Evolutionary conservation across 2,888 invertebrate genomes (phyloP).

Genomic region (Cremastinae sp.): DNA sequence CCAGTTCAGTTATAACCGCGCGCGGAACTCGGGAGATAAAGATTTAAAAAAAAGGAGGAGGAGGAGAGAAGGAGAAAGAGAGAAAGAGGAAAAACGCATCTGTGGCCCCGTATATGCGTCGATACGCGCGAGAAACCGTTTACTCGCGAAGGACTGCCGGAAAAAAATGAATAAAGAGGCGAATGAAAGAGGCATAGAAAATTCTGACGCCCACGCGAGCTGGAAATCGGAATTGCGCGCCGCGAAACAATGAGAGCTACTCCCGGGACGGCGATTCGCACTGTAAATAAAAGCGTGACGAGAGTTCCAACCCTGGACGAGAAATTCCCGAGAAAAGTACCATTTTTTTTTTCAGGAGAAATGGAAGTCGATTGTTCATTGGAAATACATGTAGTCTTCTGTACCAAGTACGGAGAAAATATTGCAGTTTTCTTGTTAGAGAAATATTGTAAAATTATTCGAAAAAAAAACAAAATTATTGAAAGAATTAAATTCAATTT

Average conservation of each 20-base stretch:
- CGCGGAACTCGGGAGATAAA: conserved; percentile 7
- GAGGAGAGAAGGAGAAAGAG: too few relatives aligned
- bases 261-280: background rate
- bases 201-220: background rate
- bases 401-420: too few relatives aligned
- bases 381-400: too few relatives aligned
- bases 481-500: too few relatives aligned
- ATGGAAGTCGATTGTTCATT: too few relatives aligned
- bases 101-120: background rate
- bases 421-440: too few relatives aligned
- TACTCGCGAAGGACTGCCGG: background rate
- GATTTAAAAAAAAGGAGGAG: conserved; percentile 29
- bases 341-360: too few relatives aligned
- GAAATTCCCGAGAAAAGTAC: too few relatives aligned
- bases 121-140: background rate
- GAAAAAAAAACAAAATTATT: too few relatives aligned
- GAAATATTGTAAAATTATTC: too few relatives aligned
- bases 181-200: background rate
- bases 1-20: conserved; percentile 41
- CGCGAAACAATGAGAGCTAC: conserved; percentile 1
- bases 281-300: conserved; percentile 45
- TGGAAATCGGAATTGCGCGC: background rate
- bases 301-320: conserved; percentile 39
- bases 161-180: too few relatives aligned
- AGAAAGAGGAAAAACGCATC: background rate